Base-by-base conservation (phyloP, 1,140 invertebrate species). In the Drosophila neocordata region DNA sequence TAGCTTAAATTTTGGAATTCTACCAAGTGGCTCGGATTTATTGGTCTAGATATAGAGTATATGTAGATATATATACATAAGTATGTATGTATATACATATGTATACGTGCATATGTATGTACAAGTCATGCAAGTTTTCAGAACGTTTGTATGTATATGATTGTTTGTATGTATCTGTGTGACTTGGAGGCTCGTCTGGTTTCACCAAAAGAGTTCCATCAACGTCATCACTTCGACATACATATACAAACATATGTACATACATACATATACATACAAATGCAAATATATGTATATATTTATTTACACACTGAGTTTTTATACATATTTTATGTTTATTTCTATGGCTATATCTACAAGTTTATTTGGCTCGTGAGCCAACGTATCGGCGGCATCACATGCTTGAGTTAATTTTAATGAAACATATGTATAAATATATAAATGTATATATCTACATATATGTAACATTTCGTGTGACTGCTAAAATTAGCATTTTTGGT, bases 151-250 rank as follows among this genome's bases (percentile, higher is more conserved):
- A 4, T 37, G 8, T 41, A 27, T 70, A 4, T 9, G 11, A 37
- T 15, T 62, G 34, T 41, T 35, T 70, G 37, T 61, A 34, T 62
- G 62, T 41, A 6, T 62, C 20, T 52, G 13, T 35, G 22, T 35
- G 41, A 59, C 77, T 87, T 75, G 81, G 81, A 85, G 81, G 81
- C 81, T 81, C 81, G 81, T 85, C 80, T 75, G 69, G 76, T 84
- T 77, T 48, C 70, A 62, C 80, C 66, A 66, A 84, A 77, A 87
- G 69, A 48, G 41, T 15, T 48, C 41, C 82, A 70, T 41, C 64
- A 76, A 71, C 77, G 67, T 71, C 78, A 83, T 55, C 66, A 66
- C 20, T 58, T 48, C 41, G 15, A 27, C 64, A 13, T 27, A 65
- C 31, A 58, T 64, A 57, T n/a, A n/a, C n/a, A n/a, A n/a, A n/a